A percentile compares a stretch with the other conserved stretches of the same genome.
Evolutionary conservation across 30 jellyfish, hydroid and myxozoan species (phyloP).

Genomic region (Hydractinia symbiolongicarpus): DNA sequence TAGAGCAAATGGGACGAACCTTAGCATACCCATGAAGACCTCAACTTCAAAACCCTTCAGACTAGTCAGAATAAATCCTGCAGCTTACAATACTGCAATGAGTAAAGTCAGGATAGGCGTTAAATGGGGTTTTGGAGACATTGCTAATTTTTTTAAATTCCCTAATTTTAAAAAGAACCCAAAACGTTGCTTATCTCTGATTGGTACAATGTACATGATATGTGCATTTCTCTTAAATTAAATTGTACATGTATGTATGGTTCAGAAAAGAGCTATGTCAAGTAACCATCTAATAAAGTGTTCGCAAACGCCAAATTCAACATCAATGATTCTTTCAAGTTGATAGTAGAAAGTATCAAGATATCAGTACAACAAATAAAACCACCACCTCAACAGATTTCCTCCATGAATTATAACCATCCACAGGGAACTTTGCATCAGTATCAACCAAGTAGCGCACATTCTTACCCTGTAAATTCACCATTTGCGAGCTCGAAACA

Average conservation of each 20-base stretch:
- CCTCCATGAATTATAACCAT: too few species aligned
- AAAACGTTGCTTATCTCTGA: conserved; percentile 44
- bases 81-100: conserved; percentile 43
- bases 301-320: too few species aligned
- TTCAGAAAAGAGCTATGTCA: too few species aligned
- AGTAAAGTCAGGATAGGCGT: conserved; percentile 44
- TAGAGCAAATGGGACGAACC: conserved; percentile 28
- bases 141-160: conserved; percentile 36
- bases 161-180: conserved; percentile 46
- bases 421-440: too few species aligned
- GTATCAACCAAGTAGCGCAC: too few species aligned
- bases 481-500: too few species aligned
- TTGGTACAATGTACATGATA: conserved; percentile 42
- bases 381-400: too few species aligned
- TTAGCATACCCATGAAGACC: conserved; percentile 39
- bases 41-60: conserved; percentile 46
- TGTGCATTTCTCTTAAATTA: conserved; percentile 65
- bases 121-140: conserved; percentile 63
- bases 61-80: conserved; percentile 21
- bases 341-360: too few species aligned
- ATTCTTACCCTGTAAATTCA: too few species aligned
- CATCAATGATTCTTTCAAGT: too few species aligned
- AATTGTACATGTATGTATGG: conserved; percentile 56
- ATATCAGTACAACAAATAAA: too few species aligned
- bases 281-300: too few species aligned